These are phyloP conservation scores for Sialia sialis DNA, from an alignment of 2,113 vertebrate species.

Conservation along the genomic window DNA sequence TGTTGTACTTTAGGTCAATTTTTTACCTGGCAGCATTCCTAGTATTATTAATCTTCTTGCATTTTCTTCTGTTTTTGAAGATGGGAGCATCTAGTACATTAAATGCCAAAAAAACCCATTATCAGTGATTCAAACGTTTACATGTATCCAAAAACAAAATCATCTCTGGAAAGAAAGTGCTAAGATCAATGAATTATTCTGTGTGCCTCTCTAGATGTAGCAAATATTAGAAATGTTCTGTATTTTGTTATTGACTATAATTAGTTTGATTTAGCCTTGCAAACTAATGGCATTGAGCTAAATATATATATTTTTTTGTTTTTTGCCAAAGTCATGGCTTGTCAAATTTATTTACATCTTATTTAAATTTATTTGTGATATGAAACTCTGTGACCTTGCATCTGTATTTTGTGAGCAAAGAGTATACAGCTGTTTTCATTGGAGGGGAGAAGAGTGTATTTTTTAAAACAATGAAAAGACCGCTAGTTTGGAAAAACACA, in stretches of 20 bases:
- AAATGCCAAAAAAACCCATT: conserved; percentile 74
- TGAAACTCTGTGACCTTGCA: conserved; percentile 71
- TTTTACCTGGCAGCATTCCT: conserved; percentile 92
- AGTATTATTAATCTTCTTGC: conserved; percentile 90
- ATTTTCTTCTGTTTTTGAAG: conserved; percentile 82
- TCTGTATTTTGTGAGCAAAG: conserved; percentile 67
- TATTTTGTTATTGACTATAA: conserved; percentile 84
- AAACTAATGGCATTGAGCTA: conserved; percentile 86
- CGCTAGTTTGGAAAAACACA: conserved; percentile 35
- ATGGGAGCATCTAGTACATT: conserved; percentile 86
- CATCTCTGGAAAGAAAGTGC: conserved; percentile 85
- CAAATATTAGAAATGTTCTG: conserved; percentile 81
- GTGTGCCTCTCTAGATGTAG: conserved; percentile 88
- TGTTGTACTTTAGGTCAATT: conserved; percentile 89
- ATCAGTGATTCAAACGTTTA: conserved; percentile 86
- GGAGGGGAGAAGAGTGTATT: conserved; percentile 23
- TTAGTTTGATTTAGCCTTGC: conserved; percentile 81
- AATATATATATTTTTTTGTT: conserved; percentile 71
- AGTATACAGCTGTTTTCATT: conserved; percentile 34
- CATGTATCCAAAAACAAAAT: conserved; percentile 88
- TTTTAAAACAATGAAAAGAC: conserved; percentile 40
- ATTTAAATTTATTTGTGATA: conserved; percentile 78
- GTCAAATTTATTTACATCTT: conserved; percentile 76
- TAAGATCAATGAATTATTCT: conserved; percentile 79
- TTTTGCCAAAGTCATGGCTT: conserved; percentile 85